A percentile compares a stretch with the other conserved stretches of the same genome.
Conservation (phyloP, 2,113 vertebrate genomes). For the Ailuropoda melanoleuca region DNA sequence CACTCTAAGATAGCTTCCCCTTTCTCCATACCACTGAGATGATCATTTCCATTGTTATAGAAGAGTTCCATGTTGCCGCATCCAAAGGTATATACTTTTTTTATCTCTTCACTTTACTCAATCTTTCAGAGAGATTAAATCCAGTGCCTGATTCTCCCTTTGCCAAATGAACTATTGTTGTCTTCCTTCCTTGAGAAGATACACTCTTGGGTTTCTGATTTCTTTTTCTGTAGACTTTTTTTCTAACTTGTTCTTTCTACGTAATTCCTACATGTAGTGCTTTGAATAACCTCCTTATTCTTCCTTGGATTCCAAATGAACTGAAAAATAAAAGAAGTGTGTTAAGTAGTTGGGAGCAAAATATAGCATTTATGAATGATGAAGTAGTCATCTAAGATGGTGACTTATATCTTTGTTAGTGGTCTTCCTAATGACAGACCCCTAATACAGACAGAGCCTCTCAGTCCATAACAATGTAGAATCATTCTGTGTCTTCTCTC, state of each 20-base stretch:
- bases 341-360: not conserved
- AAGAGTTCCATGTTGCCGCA: not conserved
- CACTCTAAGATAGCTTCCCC: not conserved
- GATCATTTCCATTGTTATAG: not conserved
- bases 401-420: not conserved
- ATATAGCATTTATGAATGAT: not conserved
- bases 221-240: not conserved
- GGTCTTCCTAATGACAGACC: not conserved
- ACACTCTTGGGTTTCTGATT: not conserved
- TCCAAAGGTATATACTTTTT: not conserved
- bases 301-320: not conserved
- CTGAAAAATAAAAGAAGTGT: not conserved
- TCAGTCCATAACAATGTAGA: not conserved
- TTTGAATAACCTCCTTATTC: not conserved
- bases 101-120: not conserved
- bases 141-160: not conserved
- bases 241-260: not conserved
- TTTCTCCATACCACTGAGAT: not conserved
- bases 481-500: not conserved
- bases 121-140: not conserved
- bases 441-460: not conserved
- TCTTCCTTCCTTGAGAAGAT: not conserved
- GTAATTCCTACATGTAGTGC: not conserved
- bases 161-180: not conserved
- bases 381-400: not conserved